Percentiles rank a stretch among this genome's conserved stretches.
phyloP scores from a whole-genome alignment of 2,888 invertebrate genomes.

The Lingula anatina region DNA sequence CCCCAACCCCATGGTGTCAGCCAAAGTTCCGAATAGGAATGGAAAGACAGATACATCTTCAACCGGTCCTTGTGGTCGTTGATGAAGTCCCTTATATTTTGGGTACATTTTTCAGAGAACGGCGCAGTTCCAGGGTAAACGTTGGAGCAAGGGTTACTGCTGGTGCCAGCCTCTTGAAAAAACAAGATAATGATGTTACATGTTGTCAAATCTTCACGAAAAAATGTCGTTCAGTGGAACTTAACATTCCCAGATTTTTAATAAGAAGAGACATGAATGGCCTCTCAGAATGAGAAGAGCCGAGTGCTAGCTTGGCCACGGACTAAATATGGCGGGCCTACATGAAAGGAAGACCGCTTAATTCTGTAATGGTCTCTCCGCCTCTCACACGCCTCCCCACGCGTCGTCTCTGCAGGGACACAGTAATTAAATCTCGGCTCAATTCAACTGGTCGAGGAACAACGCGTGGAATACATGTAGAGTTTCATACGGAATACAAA shows the following conservation, averaged over 20 bases:
- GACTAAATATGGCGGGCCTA: too few species aligned
- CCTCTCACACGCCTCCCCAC: too few species aligned
- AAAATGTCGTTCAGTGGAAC: background rate
- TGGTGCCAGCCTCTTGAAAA: slow-evolving; percentile 59
- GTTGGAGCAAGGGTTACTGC: slow-evolving; percentile 76
- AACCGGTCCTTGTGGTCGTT: slow-evolving; percentile 51
- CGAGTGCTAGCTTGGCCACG: too few species aligned
- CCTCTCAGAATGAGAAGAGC: too few species aligned
- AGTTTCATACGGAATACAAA: too few species aligned
- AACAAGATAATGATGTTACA: background rate
- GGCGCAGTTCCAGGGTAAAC: slow-evolving; percentile 72
- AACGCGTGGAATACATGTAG: too few species aligned
- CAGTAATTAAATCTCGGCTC: too few species aligned
- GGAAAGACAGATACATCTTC: slow-evolving; percentile 64
- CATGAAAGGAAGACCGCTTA: too few species aligned
- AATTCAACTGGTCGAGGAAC: too few species aligned
- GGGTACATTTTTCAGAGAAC: slow-evolving; percentile 76
- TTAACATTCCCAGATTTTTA: background rate
- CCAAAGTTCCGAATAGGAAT: slow-evolving; percentile 67
- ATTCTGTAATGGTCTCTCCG: too few species aligned
- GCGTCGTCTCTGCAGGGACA: too few species aligned
- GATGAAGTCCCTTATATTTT: slow-evolving; percentile 63
- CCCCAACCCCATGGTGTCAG: slow-evolving; percentile 49
- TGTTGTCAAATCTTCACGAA: background rate
- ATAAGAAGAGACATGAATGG: too few species aligned